Conservation (phyloP, 1,140 invertebrate genomes). For the Andrena cerasifolii region DNA sequence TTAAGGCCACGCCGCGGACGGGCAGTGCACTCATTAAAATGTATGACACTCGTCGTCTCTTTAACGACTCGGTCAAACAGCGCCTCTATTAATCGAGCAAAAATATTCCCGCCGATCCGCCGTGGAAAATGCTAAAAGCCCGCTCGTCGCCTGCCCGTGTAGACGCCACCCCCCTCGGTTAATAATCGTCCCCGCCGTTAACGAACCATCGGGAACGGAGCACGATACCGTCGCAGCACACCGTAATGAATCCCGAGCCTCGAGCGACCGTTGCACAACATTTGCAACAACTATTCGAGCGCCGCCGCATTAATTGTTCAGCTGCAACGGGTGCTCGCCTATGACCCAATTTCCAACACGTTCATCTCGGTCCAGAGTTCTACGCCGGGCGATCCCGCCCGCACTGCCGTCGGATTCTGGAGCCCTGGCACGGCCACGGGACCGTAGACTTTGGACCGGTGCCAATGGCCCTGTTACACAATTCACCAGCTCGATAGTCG, state of each 20-base stretch:
- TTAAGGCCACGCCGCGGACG: not conserved
- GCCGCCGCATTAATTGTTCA: slow-evolving; percentile 30
- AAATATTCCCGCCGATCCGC: not conserved
- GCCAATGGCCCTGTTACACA: slow-evolving; percentile 65
- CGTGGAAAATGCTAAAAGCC: no score
- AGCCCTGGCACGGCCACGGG: not conserved
- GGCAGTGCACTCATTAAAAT: slow-evolving; percentile 14
- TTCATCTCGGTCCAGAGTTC: slow-evolving; percentile 52
- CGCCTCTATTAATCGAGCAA: not conserved
- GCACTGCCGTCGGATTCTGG: slow-evolving; percentile 18
- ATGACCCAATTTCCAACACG: slow-evolving; percentile 64
- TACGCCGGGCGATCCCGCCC: slow-evolving; percentile 40
- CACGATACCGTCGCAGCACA: not conserved
- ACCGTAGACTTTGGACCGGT: slow-evolving; percentile 65
- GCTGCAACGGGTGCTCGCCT: slow-evolving; percentile 10
- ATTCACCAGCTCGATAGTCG: slow-evolving; percentile 58
- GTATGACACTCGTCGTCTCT: slow-evolving; percentile 11
- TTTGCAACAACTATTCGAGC: slow-evolving; percentile 1
- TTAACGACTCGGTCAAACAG: not conserved
- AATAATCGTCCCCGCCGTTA: no score
- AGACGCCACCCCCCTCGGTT: no score
- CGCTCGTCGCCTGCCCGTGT: no score
- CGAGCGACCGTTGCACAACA: not conserved
- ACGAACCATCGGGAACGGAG: not conserved
- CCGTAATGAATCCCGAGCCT: no score